phyloP scores from a whole-genome alignment of 64 coral and sea anemone genomes.

The Stichodactyla helianthus region DNA sequence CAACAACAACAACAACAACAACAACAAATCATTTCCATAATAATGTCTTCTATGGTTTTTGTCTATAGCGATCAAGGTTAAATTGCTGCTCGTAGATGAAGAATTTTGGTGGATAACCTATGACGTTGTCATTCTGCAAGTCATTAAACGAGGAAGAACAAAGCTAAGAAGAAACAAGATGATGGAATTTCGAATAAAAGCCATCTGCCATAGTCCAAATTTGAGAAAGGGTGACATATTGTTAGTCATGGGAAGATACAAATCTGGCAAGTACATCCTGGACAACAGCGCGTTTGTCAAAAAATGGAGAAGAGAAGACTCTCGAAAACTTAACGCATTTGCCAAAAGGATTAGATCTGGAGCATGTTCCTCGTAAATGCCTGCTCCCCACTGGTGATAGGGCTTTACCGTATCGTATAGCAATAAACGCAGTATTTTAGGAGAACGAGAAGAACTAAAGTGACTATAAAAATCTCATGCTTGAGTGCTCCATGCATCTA shows the following conservation, averaged over 20 bases:
- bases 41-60: neutral
- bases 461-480: too few relatives aligned
- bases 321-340: neutral
- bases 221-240: slow-evolving; percentile 56
- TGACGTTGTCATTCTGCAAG: slow-evolving; percentile 18
- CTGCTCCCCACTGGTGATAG: too few relatives aligned
- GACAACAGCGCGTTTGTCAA: slow-evolving; percentile 39
- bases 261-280: slow-evolving; percentile 5
- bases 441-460: too few relatives aligned
- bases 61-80: slow-evolving; percentile 61
- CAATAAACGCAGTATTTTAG: too few relatives aligned
- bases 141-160: slow-evolving; percentile 49
- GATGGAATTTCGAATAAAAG: slow-evolving; percentile 50
- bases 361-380: neutral
- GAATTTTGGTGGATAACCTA: slow-evolving; percentile 21
- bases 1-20: neutral
- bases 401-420: too few relatives aligned
- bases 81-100: slow-evolving; percentile 61
- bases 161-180: slow-evolving; percentile 2
- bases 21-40: neutral
- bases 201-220: slow-evolving; percentile 49
- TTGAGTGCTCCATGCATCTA: too few relatives aligned
- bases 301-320: neutral
- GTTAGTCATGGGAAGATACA: slow-evolving; percentile 63
- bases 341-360: neutral